These are phyloP conservation scores for Brachionus sp. DNA, from an alignment of 1,140 invertebrate species.

Conservation along the genomic window DNA sequence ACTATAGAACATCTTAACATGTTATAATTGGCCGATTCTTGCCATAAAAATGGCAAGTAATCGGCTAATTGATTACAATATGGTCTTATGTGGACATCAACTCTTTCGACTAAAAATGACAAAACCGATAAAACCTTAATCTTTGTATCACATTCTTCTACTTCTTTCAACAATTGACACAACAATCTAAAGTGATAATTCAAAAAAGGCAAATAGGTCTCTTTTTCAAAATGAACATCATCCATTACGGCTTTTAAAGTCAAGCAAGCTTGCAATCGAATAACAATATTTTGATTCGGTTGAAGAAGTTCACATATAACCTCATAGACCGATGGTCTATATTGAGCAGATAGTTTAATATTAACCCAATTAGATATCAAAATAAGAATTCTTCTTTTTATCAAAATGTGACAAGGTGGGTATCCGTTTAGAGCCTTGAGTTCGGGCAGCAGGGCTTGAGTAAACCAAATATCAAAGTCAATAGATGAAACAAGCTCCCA, in stretches of 20 bases:
- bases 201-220: slow-evolving; percentile 74
- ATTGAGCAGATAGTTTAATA: slow-evolving; percentile 74
- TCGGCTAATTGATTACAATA: slow-evolving; percentile 68
- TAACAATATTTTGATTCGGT: slow-evolving; percentile 68
- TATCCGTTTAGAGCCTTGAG: slow-evolving; percentile 68
- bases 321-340: slow-evolving; percentile 76
- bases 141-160: slow-evolving; percentile 86
- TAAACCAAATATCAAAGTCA: slow-evolving; percentile 88
- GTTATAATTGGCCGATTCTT: slow-evolving; percentile 78
- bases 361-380: slow-evolving; percentile 79
- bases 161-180: slow-evolving; percentile 79
- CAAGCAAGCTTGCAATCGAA: slow-evolving; percentile 74
- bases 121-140: slow-evolving; percentile 80
- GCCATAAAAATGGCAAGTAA: slow-evolving; percentile 81
- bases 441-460: slow-evolving; percentile 74
- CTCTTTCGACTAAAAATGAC: slow-evolving; percentile 80
- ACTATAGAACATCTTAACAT: slow-evolving; percentile 87
- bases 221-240: slow-evolving; percentile 83
- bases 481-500: slow-evolving; percentile 88
- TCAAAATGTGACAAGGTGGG: slow-evolving; percentile 68
- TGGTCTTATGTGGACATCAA: slow-evolving; percentile 72
- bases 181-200: slow-evolving; percentile 72
- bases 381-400: slow-evolving; percentile 80
- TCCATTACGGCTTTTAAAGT: slow-evolving; percentile 75
- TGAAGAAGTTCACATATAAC: slow-evolving; percentile 68